A percentile compares a stretch with the other conserved stretches of the same genome.
phyloP scores from a whole-genome alignment of 2,888 invertebrate genomes.

The Camponotus fellah region DNA sequence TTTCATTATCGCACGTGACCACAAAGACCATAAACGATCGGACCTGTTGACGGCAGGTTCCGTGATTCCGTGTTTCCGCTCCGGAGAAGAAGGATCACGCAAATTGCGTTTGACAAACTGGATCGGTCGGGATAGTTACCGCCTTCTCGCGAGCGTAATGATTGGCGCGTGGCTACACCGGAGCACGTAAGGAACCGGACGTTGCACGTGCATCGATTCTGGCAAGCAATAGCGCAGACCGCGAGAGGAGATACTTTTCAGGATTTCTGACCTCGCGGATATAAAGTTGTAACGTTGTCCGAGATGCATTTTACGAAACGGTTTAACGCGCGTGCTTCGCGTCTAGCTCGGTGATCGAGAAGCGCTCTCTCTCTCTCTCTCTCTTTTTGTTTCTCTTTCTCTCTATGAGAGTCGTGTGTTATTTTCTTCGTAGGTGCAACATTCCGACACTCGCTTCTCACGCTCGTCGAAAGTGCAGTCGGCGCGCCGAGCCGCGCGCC shows the following conservation, averaged over 20 bases:
- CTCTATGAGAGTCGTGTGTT: slow-evolving; percentile 42
- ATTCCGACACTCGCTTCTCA: slow-evolving; percentile 55
- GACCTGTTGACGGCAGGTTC: slow-evolving; percentile 8
- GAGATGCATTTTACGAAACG: slow-evolving; percentile 43
- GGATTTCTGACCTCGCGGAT: slow-evolving; percentile 6
- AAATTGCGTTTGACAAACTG: slow-evolving; percentile 72
- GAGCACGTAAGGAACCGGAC: slow-evolving; percentile 32
- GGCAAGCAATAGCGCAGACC: neutral
- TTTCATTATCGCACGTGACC: slow-evolving; percentile 26
- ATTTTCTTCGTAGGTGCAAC: slow-evolving; percentile 53
- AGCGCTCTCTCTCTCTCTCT: slow-evolving; percentile 7
- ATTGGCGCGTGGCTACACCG: slow-evolving; percentile 56
- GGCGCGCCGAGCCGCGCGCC: slow-evolving; percentile 28
- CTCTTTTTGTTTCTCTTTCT: neutral
- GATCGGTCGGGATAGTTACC: slow-evolving; percentile 48
- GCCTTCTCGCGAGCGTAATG: slow-evolving; percentile 57
- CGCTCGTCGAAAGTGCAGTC: slow-evolving; percentile 53
- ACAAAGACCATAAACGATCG: slow-evolving; percentile 35
- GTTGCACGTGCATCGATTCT: slow-evolving; percentile 26
- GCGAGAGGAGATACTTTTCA: slow-evolving; percentile 13
- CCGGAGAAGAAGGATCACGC: slow-evolving; percentile 49
- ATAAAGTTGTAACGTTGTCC: slow-evolving; percentile 43
- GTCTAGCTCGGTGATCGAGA: slow-evolving; percentile 45
- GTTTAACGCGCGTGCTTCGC: slow-evolving; percentile 15
- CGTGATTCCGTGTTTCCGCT: slow-evolving; percentile 25